Evolutionary conservation across 2,797 vertebrate genomes (phyloP), one percentile per base, ranked within the genome.

Genomic region (Neomorphus geoffroyi): DNA sequence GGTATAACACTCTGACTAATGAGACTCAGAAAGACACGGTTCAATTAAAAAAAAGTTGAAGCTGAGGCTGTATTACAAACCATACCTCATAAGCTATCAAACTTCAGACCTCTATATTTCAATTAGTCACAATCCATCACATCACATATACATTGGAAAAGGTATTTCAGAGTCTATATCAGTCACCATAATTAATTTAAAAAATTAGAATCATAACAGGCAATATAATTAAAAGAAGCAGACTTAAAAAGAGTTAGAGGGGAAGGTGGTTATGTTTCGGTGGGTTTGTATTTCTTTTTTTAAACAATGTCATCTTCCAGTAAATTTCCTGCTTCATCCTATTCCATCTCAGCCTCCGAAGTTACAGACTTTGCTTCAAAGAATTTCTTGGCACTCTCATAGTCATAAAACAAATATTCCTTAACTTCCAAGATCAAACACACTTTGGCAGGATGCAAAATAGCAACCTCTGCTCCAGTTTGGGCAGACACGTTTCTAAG

Each of bases 361-460:
- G 89, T 94, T 96, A 93, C 91, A 91, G 67, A 92, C 74, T 94
- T 71, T 50, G 79, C 94, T 97, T 97, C 90, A 96, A 96, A 97
- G 94, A 90, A 96, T 93, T 95, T 82, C 67, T 92, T 95, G 96
- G 95, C 95, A 96, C 82, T 35, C 83, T 96, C 78, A 80, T 92
- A 96, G 84, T 94, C 95, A 85, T 97, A 97, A 97, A 95, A 51
- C 94, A 97, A 96, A 96, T 94, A 96, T 92, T 93, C 94, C 86
- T 18, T 94, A 96, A 77, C 86, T 96, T 94, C 86, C 71, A 96
- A 90, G 91, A 94, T 97, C 89, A 97, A 97, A 96, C 85, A 91
- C 37, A 91, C 56, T 96, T 93, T 91, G 86, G 62, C 23, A 8
- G 77, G 56, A 97, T 71, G 74, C 75, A 95, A 97, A 96, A 80